A percentile compares a stretch with the other conserved stretches of the same genome.
phyloP scores from a whole-genome alignment of 1,140 invertebrate species.

The Drosophila punjabiensis region DNA sequence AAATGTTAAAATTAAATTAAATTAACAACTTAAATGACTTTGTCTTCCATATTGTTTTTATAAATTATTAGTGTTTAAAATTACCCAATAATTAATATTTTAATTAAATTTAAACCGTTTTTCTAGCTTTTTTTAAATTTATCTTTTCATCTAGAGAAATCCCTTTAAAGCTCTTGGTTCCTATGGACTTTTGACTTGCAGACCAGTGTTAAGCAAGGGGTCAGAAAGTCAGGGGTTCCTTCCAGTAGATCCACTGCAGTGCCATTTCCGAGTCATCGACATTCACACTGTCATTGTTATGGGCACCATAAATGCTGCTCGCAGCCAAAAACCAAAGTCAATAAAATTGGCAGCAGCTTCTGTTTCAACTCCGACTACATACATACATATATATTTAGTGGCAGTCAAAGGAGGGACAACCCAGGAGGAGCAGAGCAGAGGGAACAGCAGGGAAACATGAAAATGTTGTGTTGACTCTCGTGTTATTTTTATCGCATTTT shows the following conservation, averaged over 20 bases:
- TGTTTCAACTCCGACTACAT: conserved; percentile 13
- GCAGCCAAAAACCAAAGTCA: conserved; percentile 69
- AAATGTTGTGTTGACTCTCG: conserved; percentile 71
- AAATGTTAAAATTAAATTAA: neutral
- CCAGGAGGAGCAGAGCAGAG: neutral
- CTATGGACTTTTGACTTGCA: neutral
- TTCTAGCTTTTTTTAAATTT: neutral
- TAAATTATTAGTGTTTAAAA: neutral
- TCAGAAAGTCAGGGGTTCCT: conserved; percentile 30
- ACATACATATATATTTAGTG: conserved; percentile 18
- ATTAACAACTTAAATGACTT: neutral
- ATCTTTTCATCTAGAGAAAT: neutral
- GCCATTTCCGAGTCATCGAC: conserved; percentile 57
- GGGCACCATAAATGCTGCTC: conserved; percentile 56
- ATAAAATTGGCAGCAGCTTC: conserved; percentile 59
- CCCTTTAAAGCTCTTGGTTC: neutral
- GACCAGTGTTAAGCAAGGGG: conserved; percentile 36
- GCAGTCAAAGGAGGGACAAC: neutral
- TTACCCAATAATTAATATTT: neutral
- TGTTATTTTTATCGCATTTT: conserved; percentile 76
- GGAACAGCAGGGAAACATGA: conserved; percentile 12
- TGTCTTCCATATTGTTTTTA: neutral
- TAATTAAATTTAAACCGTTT: too few relatives aligned
- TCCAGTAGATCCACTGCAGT: conserved; percentile 27
- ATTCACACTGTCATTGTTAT: conserved; percentile 62